Evolutionary conservation across 1,140 invertebrate species (phyloP).

Genomic region (Bombus ignitus): DNA sequence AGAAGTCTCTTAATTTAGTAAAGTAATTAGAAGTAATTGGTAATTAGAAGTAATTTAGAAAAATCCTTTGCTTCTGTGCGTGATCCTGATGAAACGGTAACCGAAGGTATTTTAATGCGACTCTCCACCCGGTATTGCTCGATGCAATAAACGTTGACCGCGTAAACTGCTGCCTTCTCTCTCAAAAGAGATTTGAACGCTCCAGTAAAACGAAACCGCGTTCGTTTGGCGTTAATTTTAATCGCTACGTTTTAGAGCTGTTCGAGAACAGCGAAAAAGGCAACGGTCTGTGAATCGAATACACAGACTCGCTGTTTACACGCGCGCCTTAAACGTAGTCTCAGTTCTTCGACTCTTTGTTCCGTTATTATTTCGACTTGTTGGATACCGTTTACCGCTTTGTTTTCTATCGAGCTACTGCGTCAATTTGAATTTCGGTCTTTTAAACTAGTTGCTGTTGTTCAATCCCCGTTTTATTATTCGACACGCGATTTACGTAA

Average conservation of each 20-base stretch:
- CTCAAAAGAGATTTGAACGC: constrained; percentile 8
- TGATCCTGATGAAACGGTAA: neutral
- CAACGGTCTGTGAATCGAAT: too few relatives aligned
- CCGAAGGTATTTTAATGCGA: constrained; percentile 4
- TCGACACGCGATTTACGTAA: too few relatives aligned
- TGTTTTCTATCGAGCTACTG: neutral
- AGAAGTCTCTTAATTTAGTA: too few relatives aligned
- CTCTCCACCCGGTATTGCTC: neutral
- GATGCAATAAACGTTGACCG: neutral
- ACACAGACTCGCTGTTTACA: neutral
- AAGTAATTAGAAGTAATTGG: too few relatives aligned
- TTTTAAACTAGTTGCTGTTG: neutral
- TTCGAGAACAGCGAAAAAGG: neutral
- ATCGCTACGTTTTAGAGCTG: constrained; percentile 12
- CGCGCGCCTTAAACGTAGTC: neutral
- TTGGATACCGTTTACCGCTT: neutral
- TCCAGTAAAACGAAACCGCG: constrained; percentile 9
- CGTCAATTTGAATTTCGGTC: neutral
- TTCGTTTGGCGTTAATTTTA: constrained; percentile 22
- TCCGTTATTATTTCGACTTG: neutral
- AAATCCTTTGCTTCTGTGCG: too few relatives aligned
- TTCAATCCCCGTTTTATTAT: neutral
- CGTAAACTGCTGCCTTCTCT: neutral
- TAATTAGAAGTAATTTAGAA: neutral
- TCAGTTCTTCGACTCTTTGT: neutral